A percentile compares a stretch with the other conserved stretches of the same genome.
Conservation (phyloP, 53 echinoderm and acorn worm genomes). For the Crossaster papposus region DNA sequence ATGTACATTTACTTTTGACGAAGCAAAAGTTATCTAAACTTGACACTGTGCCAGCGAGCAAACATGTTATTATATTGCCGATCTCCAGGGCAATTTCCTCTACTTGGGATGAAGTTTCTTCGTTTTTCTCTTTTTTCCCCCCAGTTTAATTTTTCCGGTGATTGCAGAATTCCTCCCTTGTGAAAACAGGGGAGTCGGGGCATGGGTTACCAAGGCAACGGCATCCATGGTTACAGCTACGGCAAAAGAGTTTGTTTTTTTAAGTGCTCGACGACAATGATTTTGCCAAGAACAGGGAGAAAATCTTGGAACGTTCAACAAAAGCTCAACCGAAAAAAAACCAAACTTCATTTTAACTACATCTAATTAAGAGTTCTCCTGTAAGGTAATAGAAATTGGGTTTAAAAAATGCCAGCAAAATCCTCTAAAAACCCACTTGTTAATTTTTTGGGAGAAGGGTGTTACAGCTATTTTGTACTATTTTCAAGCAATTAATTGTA, state of each 20-base stretch:
- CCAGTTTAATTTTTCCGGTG: slow-evolving; percentile 4
- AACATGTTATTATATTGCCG: background rate
- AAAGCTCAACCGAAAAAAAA: no score
- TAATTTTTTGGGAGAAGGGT: no score
- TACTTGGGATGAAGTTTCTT: background rate
- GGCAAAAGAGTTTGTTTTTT: background rate
- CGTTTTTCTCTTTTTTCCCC: background rate
- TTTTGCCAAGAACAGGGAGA: background rate
- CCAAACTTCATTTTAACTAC: no score
- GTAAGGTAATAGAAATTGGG: no score
- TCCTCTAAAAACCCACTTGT: no score
- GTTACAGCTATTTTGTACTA: no score
- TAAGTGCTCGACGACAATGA: background rate
- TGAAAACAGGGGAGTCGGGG: slow-evolving; percentile 18
- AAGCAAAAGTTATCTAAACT: background rate
- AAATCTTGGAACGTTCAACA: background rate
- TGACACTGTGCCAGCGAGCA: background rate
- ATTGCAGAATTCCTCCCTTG: slow-evolving; percentile 44
- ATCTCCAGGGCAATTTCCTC: background rate
- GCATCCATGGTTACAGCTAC: slow-evolving; percentile 39
- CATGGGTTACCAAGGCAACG: slow-evolving; percentile 4
- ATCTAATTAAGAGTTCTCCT: no score
- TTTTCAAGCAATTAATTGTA: no score
- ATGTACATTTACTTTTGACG: background rate
- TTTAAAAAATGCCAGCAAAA: no score